A percentile compares a stretch with the other conserved stretches of the same genome.
These are phyloP conservation scores for Ispidina picta DNA, from an alignment of 2,797 vertebrate genomes.

Conservation along the genomic window DNA sequence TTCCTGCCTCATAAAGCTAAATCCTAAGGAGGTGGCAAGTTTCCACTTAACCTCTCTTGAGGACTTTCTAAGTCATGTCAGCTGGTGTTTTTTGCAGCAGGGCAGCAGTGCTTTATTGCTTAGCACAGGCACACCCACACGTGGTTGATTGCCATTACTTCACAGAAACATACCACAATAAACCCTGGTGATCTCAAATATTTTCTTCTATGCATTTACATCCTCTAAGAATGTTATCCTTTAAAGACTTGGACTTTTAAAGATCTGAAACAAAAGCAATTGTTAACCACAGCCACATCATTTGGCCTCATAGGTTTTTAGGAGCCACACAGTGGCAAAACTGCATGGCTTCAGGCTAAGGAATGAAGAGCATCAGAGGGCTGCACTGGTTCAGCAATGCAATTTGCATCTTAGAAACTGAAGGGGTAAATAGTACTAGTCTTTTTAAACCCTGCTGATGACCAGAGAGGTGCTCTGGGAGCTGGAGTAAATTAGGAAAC, in stretches of 20 bases:
- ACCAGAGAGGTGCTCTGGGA: neutral
- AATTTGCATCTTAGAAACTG: neutral
- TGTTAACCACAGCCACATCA: neutral
- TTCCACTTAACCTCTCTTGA: neutral
- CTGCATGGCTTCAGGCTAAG: neutral
- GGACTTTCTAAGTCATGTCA: neutral
- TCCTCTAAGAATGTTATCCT: neutral
- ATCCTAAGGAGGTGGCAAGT: neutral
- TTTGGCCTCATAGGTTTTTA: neutral
- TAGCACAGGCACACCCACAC: neutral
- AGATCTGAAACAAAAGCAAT: neutral
- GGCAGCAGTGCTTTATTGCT: neutral
- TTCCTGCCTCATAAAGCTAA: neutral
- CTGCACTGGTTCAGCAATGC: neutral
- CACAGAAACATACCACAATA: neutral
- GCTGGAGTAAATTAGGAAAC: neutral
- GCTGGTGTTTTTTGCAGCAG: neutral
- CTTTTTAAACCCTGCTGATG: neutral
- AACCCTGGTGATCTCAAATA: neutral
- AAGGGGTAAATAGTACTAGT: neutral
- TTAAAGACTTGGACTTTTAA: neutral
- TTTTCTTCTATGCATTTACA: neutral
- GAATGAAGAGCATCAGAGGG: neutral
- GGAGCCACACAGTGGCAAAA: neutral
- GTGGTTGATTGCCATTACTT: neutral